These are phyloP conservation scores for Eonycteris spelaea DNA, from an alignment of 2,113 vertebrate species.

Conservation along the genomic window DNA sequence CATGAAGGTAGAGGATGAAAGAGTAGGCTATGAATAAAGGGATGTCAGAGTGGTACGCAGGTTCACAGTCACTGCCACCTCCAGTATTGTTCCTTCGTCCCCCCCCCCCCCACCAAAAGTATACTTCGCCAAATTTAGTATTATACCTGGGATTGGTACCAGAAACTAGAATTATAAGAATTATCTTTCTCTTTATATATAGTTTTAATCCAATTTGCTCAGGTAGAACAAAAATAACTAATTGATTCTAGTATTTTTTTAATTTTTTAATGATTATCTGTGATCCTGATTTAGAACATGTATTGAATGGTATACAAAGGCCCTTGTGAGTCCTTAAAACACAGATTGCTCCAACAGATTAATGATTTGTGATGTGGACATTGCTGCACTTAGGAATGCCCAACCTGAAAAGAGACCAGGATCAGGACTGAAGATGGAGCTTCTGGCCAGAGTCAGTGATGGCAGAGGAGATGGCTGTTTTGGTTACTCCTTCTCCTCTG, in stretches of 20 bases:
- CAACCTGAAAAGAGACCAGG: neutral
- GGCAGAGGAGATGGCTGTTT: neutral
- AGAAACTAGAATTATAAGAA: neutral
- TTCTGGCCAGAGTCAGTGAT: neutral
- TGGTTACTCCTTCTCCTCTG: neutral
- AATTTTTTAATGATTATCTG: neutral
- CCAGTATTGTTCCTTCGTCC: neutral
- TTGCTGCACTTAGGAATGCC: neutral
- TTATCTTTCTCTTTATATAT: neutral
- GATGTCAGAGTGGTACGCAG: neutral
- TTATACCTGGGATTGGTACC: neutral
- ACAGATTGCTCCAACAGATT: neutral
- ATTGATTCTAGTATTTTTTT: neutral
- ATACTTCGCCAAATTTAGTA: neutral
- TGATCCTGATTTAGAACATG: neutral
- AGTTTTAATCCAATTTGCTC: neutral
- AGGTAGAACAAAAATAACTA: neutral
- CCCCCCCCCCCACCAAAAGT: too few relatives aligned
- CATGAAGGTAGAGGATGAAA: neutral
- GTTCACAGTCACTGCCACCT: neutral
- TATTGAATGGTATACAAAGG: neutral
- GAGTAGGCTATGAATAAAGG: neutral
- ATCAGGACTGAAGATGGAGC: neutral
- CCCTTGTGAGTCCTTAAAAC: neutral
- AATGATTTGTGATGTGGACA: neutral